Evolutionary conservation across 2,888 invertebrate species (phyloP), one percentile per base, ranked within the genome.

Genomic region (Synergus gifuensis): DNA sequence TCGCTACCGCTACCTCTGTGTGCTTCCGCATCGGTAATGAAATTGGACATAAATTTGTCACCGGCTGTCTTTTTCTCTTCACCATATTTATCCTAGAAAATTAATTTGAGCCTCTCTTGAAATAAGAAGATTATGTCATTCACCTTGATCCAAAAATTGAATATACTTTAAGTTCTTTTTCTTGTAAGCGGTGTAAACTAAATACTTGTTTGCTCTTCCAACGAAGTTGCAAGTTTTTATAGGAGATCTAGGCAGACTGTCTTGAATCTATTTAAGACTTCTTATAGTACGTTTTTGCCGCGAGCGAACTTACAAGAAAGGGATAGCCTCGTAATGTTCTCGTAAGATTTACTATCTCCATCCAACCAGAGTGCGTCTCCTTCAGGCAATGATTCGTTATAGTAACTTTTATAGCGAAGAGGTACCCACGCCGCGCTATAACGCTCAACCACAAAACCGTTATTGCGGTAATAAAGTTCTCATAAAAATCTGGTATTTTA

Each of bases 41-140:
- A 89, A 90, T 89, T 88, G 87, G 83, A 88, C 87, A 88, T 88
- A 89, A 89, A 89, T 89, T 89, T 89, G 83, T 85, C 81, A 82
- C 60, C 77, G 42, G 67, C 77, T 73, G 62, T 62, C 77, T 66
- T 66, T 66, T 66, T 14, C 78, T 67, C 78, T 63, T 44, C 14
- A 14, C 16, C 5, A 18, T 40, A 14, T 40, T 14, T 67, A 14
- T 67, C n/a, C 40, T 9, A 18, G 14, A 22, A 60, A 60, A 3
- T 60, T 60, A 60, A 0, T 60, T n/a, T 54, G 1, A 54, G n/a
- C 9, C 8, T 9, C 36, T 36, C 36, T 4, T 7, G 0, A 36
- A 36, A 36, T 28, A 36, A 7, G 36, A 36, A 7, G 36, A 36
- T 36, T 36, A 36, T 36, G 5, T 5, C 36, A 36, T 36, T 36